These are phyloP conservation scores for Physella acuta DNA, from an alignment of 1,140 invertebrate genomes.

Conservation along the genomic window DNA sequence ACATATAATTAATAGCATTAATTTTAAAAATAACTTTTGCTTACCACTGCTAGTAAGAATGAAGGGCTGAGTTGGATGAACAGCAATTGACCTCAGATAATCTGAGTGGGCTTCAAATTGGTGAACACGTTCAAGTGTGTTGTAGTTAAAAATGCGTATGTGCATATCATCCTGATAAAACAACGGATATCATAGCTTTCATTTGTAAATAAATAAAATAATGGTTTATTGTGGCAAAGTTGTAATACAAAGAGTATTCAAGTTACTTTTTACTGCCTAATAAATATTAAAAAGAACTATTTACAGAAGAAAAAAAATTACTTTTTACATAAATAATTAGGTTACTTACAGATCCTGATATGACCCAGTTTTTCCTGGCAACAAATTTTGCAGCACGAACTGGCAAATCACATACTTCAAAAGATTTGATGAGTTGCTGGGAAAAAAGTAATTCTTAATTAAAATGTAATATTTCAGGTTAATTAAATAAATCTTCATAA, in stretches of 20 bases:
- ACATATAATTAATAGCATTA: no score
- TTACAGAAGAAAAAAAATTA: background rate
- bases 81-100: slow-evolving; percentile 92
- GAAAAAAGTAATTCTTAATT: slow-evolving; percentile 25
- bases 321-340: no score
- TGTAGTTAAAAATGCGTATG: slow-evolving; percentile 97
- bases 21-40: slow-evolving; percentile 68
- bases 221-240: background rate
- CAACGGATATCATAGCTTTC: no score
- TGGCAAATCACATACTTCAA: slow-evolving; percentile 94
- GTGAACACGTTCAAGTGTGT: slow-evolving; percentile 93
- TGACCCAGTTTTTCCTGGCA: slow-evolving; percentile 96
- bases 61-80: slow-evolving; percentile 97
- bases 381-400: slow-evolving; percentile 95
- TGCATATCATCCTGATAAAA: slow-evolving; percentile 65
- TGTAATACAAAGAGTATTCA: background rate
- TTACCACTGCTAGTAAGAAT: slow-evolving; percentile 94
- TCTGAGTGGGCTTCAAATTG: slow-evolving; percentile 98
- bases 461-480: background rate
- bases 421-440: slow-evolving; percentile 84
- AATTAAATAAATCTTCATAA: background rate
- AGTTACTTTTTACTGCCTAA: background rate
- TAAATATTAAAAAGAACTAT: slow-evolving; percentile 1
- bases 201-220: no score
- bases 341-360: slow-evolving; percentile 91